Conservation (phyloP, 2,888 invertebrate genomes). For the Brachynemurus nebulosus region DNA sequence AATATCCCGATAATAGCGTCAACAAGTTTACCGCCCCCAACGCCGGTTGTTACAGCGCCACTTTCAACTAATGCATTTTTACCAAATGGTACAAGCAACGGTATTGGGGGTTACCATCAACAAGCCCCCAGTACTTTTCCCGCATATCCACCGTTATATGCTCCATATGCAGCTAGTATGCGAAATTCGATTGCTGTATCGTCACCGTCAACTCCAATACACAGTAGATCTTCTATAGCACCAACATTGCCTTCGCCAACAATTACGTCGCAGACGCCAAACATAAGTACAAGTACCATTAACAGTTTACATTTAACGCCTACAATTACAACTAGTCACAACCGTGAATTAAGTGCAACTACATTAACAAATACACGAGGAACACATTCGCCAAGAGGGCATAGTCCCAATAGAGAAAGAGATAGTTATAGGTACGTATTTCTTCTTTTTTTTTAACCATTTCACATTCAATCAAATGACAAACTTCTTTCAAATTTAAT, state of each 20-base stretch:
- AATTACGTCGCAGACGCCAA: constrained; percentile 13
- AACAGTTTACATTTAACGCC: constrained; percentile 31
- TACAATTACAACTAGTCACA: constrained; percentile 31
- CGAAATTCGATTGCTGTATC: constrained; percentile 4
- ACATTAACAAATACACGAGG: constrained; percentile 33
- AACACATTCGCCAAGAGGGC: constrained; percentile 61
- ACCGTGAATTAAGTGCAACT: constrained; percentile 32
- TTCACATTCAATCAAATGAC: neutral
- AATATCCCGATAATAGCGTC: neutral
- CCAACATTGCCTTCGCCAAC: constrained; percentile 21
- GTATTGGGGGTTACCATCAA: constrained; percentile 29
- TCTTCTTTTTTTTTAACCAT: neutral
- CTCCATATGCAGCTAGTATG: constrained; percentile 51
- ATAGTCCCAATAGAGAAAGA: constrained; percentile 65
- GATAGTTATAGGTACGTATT: constrained; percentile 66
- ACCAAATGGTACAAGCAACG: constrained; percentile 35
- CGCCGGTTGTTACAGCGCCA: constrained; percentile 39
- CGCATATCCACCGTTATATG: constrained; percentile 54
- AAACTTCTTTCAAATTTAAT: neutral
- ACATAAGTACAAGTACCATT: constrained; percentile 18
- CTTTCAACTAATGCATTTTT: constrained; percentile 33
- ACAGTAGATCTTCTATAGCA: constrained; percentile 46
- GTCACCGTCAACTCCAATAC: constrained; percentile 21
- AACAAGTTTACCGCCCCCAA: constrained; percentile 31
- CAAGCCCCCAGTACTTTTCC: constrained; percentile 27